Conservation (phyloP, 2,113 vertebrate species). For the Salvelinus alpinus region DNA sequence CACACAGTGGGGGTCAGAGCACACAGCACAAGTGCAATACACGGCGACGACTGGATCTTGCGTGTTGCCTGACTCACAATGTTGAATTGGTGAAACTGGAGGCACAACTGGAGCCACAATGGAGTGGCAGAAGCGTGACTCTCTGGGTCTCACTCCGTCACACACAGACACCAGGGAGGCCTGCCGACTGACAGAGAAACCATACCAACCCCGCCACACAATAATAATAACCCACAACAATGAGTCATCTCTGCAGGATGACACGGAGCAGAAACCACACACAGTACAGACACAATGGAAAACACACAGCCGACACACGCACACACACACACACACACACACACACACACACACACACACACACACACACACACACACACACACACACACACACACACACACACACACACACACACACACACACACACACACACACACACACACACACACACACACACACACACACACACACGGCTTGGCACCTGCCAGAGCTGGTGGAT, state of each 20-base stretch:
- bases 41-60: not conserved
- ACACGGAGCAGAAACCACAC: not conserved
- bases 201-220: not conserved
- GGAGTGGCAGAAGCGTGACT: constrained; percentile 25
- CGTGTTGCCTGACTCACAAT: not conserved
- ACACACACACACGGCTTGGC: not conserved
- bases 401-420: not conserved
- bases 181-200: not conserved
- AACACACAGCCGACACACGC: not conserved
- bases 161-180: not conserved
- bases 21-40: not conserved
- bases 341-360: not conserved
- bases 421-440: too few relatives aligned
- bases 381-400: too few relatives aligned
- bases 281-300: not conserved
- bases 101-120: constrained; percentile 13
- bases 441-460: too few relatives aligned
- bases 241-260: not conserved
- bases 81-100: not conserved
- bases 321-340: constrained; percentile 5
- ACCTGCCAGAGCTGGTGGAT: not conserved
- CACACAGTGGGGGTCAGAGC: not conserved
- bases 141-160: constrained; percentile 39
- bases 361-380: too few relatives aligned
- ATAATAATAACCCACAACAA: not conserved